phyloP scores from a whole-genome alignment of 2,797 vertebrate species.

The Sebastolobus alascanus region DNA sequence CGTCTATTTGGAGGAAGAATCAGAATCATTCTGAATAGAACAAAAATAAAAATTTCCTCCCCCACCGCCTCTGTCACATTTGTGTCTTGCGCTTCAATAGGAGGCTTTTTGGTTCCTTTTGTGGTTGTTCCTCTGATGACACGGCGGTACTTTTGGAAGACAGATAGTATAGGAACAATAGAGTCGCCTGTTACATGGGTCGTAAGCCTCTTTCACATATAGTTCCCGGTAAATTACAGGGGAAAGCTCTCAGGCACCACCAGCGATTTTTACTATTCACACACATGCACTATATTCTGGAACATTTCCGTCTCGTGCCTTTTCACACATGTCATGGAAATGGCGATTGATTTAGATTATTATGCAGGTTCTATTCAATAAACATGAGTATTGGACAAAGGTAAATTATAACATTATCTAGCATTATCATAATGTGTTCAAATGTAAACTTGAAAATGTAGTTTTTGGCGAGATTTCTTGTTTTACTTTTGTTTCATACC shows the following conservation, averaged over 20 bases:
- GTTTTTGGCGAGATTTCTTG: no score
- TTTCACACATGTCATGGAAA: neutral
- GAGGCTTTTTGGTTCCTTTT: slow-evolving; percentile 28
- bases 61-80: slow-evolving; percentile 40
- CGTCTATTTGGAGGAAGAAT: slow-evolving; percentile 87
- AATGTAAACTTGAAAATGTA: no score
- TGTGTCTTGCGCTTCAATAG: slow-evolving; percentile 51
- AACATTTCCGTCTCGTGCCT: neutral
- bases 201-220: neutral
- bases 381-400: no score
- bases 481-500: no score
- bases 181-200: neutral
- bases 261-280: neutral
- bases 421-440: no score
- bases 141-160: slow-evolving; percentile 30
- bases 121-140: slow-evolving; percentile 17
- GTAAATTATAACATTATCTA: no score
- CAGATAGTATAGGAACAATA: slow-evolving; percentile 22
- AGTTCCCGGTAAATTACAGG: neutral
- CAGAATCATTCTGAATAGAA: slow-evolving; percentile 40
- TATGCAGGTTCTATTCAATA: no score
- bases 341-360: neutral
- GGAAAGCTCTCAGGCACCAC: neutral
- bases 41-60: slow-evolving; percentile 40
- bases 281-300: neutral